Percentiles rank a stretch among this genome's conserved stretches.
phyloP scores from a whole-genome alignment of 2,797 vertebrate genomes.

The Lindbergichthys nudifrons region DNA sequence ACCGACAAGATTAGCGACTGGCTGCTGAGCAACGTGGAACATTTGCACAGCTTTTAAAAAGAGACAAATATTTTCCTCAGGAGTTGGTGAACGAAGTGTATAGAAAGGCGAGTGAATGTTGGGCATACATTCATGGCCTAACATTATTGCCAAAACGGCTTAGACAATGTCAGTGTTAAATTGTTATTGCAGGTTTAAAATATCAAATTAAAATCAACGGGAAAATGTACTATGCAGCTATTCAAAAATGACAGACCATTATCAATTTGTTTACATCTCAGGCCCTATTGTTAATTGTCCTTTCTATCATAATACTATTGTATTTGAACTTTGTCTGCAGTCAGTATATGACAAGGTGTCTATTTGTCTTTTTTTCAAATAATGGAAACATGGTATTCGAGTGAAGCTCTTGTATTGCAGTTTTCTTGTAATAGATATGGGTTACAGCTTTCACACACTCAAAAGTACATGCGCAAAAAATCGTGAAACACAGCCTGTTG shows the following conservation, averaged over 20 bases:
- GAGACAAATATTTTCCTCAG: neutral
- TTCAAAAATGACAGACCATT: neutral
- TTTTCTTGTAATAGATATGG: constrained; percentile 62
- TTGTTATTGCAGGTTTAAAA: no score
- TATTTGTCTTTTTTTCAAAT: constrained; percentile 29
- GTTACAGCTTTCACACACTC: constrained; percentile 31
- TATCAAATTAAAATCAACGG: no score
- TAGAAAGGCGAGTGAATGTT: neutral
- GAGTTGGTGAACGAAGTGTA: neutral
- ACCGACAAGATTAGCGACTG: no score
- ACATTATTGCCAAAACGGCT: neutral
- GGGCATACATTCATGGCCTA: neutral
- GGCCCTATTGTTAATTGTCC: neutral
- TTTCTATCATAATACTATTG: constrained; percentile 1
- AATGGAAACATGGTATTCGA: constrained; percentile 38
- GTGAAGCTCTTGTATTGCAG: constrained; percentile 36
- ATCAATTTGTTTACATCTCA: neutral
- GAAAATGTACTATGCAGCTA: no score
- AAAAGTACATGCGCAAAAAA: constrained; percentile 36
- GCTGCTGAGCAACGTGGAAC: neutral
- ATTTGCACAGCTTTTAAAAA: neutral
- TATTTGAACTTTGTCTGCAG: constrained; percentile 14
- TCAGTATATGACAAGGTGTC: constrained; percentile 35
- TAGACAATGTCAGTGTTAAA: neutral
- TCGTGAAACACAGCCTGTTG: constrained; percentile 55